A percentile compares a stretch with the other conserved stretches of the same genome.
These are phyloP conservation scores for Anadara kagoshimensis DNA, from an alignment of 1,140 invertebrate species.

Conservation along the genomic window DNA sequence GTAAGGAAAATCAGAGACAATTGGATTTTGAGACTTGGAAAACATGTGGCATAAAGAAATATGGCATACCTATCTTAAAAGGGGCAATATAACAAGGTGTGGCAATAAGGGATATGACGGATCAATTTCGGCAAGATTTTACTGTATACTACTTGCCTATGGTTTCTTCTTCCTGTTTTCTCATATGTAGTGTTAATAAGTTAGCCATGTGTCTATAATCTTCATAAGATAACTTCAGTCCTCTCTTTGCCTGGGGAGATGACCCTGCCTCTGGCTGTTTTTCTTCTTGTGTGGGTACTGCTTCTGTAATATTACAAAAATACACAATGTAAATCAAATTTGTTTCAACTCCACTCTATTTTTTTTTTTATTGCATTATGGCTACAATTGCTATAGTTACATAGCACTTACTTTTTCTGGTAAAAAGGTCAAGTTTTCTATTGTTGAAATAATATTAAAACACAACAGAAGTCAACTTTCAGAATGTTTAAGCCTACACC, in stretches of 20 bases:
- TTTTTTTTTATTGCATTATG: no score
- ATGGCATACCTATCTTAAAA: no score
- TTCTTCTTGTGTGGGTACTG: slow-evolving; percentile 26
- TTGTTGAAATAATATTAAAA: neutral
- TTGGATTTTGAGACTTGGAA: no score
- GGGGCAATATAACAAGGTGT: no score
- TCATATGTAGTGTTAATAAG: slow-evolving; percentile 92
- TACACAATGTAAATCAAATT: neutral
- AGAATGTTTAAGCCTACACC: no score
- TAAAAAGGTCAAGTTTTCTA: neutral
- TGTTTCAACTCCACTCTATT: no score
- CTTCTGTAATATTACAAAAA: slow-evolving; percentile 23
- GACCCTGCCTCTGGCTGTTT: slow-evolving; percentile 28
- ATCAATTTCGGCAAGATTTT: no score
- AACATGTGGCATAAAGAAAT: no score
- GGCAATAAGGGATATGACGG: no score
- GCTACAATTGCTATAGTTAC: no score
- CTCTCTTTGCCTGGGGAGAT: slow-evolving; percentile 80
- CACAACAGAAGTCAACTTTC: neutral
- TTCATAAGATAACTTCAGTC: slow-evolving; percentile 93
- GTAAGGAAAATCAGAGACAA: no score
- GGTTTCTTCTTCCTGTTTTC: slow-evolving; percentile 84
- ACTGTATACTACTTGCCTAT: slow-evolving; percentile 74
- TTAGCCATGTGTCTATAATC: slow-evolving; percentile 95
- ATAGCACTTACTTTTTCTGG: neutral